These are phyloP conservation scores for Sarcophaga subvicina DNA, from an alignment of 2,888 invertebrate genomes.

Conservation along the genomic window DNA sequence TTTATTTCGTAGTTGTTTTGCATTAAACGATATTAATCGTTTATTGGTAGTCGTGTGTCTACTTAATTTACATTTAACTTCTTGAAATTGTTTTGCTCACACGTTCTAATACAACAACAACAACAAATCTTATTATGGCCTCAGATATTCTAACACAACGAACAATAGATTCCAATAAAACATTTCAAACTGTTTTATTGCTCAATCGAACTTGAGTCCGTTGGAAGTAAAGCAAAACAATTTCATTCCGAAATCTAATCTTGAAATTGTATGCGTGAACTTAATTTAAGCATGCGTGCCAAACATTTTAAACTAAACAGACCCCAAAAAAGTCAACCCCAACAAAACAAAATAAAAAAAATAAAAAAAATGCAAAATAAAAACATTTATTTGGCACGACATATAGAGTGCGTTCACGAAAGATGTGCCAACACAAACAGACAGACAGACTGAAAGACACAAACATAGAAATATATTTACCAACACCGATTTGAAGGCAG, in stretches of 20 bases:
- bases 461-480: background rate
- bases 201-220: conserved; percentile 20
- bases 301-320: conserved; percentile 45
- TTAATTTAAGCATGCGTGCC: conserved; percentile 64
- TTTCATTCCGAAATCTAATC: conserved; percentile 25
- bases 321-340: conserved; percentile 14
- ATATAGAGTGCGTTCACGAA: conserved; percentile 66
- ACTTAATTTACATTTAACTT: conserved; percentile 55
- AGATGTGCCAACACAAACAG: background rate
- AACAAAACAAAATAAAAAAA: background rate
- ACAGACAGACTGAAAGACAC: conserved; percentile 8
- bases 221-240: background rate
- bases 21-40: conserved; percentile 55
- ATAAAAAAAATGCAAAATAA: conserved; percentile 40
- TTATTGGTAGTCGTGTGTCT: conserved; percentile 16
- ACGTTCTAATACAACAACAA: conserved; percentile 29
- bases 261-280: conserved; percentile 62
- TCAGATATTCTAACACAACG: background rate
- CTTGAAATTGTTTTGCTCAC: conserved; percentile 43
- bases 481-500: background rate
- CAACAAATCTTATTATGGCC: background rate
- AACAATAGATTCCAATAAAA: background rate
- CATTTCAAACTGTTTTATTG: conserved; percentile 41
- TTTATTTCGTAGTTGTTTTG: conserved; percentile 29
- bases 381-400: conserved; percentile 68